Conservation (phyloP, 2,797 vertebrate species). For the Zalophus californianus region DNA sequence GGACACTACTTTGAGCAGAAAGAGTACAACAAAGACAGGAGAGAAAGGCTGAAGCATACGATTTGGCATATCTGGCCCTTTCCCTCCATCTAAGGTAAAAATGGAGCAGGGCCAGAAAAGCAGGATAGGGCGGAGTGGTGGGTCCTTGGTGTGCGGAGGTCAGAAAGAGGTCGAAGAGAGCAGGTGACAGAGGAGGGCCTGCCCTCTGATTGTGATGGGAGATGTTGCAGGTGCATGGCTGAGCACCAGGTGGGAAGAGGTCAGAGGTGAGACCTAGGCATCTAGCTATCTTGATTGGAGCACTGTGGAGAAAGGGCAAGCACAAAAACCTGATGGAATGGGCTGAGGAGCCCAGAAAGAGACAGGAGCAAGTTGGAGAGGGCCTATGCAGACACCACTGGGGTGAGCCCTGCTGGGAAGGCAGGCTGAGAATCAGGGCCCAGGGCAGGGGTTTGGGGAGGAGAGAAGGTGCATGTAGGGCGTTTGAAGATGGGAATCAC, state of each 20-base stretch:
- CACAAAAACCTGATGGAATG: accelerated
- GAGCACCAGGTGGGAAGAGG: neutral
- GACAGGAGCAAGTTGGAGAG: neutral
- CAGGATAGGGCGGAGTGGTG: neutral
- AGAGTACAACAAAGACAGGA: neutral
- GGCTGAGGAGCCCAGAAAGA: neutral
- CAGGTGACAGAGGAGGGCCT: no score
- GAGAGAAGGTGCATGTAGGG: no score
- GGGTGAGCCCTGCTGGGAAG: neutral
- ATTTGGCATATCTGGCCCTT: neutral
- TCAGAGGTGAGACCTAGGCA: neutral
- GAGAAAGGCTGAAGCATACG: neutral
- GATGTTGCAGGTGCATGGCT: neutral
- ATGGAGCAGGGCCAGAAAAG: neutral
- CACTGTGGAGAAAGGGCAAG: neutral
- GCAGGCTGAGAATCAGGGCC: neutral
- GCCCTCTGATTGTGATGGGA: neutral
- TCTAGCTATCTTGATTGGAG: neutral
- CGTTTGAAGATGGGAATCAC: neutral
- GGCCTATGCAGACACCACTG: no score
- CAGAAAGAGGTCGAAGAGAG: neutral
- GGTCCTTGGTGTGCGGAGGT: neutral
- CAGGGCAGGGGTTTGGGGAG: no score
- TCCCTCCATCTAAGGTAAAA: neutral
- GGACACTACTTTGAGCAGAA: neutral